Percentiles rank a stretch among this genome's conserved stretches.
Evolutionary conservation across 1,140 invertebrate genomes (phyloP).

Genomic region (Anastatus disparis): DNA sequence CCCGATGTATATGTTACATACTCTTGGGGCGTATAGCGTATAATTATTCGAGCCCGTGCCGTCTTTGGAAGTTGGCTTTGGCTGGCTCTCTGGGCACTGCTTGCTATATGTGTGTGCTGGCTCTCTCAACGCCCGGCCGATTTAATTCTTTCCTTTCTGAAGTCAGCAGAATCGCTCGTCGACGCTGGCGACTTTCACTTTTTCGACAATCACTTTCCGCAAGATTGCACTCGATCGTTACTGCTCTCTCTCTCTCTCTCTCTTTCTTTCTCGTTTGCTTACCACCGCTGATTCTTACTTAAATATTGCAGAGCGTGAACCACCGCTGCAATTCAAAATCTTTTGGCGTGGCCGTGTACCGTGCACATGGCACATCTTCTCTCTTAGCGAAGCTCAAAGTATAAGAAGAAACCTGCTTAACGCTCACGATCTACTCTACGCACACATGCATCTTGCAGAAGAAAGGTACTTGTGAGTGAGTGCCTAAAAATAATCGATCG

Average conservation of each 20-base stretch:
- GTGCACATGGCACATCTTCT: no score
- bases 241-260: no score
- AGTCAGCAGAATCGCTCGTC: no score
- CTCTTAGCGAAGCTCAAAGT: no score
- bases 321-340: no score
- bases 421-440: no score
- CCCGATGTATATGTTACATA: no score
- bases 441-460: neutral
- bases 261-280: neutral
- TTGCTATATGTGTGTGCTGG: neutral
- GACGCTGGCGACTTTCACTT: slow-evolving; percentile 36
- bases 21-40: slow-evolving; percentile 2
- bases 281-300: no score
- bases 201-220: slow-evolving; percentile 44
- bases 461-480: slow-evolving; percentile 2
- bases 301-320: no score
- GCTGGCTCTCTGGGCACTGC: no score
- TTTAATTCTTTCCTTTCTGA: slow-evolving; percentile 22
- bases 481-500: neutral
- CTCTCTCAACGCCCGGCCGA: neutral
- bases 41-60: slow-evolving; percentile 18
- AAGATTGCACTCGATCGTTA: slow-evolving; percentile 36
- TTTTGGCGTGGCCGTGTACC: no score
- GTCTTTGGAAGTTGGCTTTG: no score
- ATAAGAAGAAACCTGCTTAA: slow-evolving; percentile 27